These are phyloP conservation scores for Agelastica alni DNA, from an alignment of 2,888 invertebrate species.

Conservation along the genomic window DNA sequence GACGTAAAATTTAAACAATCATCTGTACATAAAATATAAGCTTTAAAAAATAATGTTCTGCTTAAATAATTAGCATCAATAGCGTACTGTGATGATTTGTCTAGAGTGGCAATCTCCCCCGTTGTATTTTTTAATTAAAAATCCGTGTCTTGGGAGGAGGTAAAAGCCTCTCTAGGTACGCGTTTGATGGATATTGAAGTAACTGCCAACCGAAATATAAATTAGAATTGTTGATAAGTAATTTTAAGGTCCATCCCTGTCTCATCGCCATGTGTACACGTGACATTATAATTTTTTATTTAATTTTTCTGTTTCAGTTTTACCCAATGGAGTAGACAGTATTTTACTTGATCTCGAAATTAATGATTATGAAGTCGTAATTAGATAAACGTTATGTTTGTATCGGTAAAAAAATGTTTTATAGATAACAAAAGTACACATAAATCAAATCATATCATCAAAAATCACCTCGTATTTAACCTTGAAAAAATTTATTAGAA, in stretches of 20 bases:
- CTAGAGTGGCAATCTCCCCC: background rate
- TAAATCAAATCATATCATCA: constrained; percentile 30
- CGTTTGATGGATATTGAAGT: constrained; percentile 2
- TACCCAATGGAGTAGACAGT: too few relatives aligned
- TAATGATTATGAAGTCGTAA: too few relatives aligned
- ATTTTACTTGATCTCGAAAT: too few relatives aligned
- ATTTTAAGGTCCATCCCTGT: constrained; percentile 8
- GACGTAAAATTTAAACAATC: constrained; percentile 10
- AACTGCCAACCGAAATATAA: constrained; percentile 13
- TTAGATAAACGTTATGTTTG: too few relatives aligned
- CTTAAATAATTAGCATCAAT: constrained; percentile 5
- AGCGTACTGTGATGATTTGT: background rate
- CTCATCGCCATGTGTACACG: constrained; percentile 3
- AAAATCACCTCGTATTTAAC: constrained; percentile 27
- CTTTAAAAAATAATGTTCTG: background rate
- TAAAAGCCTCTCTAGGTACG: background rate
- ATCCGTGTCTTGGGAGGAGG: background rate
- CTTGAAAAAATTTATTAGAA: constrained; percentile 32
- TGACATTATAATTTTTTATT: too few relatives aligned
- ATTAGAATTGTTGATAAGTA: constrained; percentile 16
- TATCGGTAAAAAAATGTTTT: too few relatives aligned
- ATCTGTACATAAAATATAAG: constrained; percentile 5
- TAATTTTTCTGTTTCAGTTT: too few relatives aligned
- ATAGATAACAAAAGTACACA: constrained; percentile 6
- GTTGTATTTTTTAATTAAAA: background rate